phyloP scores from a whole-genome alignment of 1,140 invertebrate genomes.

The Drosophila parvula region DNA sequence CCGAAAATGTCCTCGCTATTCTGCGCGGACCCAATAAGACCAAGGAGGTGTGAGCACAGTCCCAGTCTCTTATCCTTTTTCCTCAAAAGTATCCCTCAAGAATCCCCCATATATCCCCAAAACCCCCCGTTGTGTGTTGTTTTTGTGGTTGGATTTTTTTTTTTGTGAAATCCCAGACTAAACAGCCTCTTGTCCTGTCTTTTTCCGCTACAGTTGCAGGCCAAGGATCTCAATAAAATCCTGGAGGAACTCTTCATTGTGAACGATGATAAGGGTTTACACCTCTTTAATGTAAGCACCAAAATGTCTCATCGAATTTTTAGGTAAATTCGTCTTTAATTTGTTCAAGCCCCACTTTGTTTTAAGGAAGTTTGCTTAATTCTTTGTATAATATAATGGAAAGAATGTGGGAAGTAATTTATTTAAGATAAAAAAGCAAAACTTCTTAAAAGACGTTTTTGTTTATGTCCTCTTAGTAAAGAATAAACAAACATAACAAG shows the following conservation, averaged over 20 bases:
- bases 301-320: slow-evolving; percentile 8
- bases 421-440: no score
- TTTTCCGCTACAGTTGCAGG: slow-evolving; percentile 55
- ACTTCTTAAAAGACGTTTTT: no score
- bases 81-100: not conserved
- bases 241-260: slow-evolving; percentile 57
- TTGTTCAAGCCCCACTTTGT: not conserved
- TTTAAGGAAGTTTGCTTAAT: not conserved
- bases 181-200: slow-evolving; percentile 39
- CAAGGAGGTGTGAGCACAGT: slow-evolving; percentile 51
- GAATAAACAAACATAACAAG: no score
- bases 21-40: slow-evolving; percentile 43
- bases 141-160: slow-evolving; percentile 23
- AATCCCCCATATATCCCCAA: not conserved
- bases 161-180: slow-evolving; percentile 39
- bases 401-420: no score
- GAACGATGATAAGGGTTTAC: slow-evolving; percentile 52
- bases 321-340: not conserved
- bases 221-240: slow-evolving; percentile 48
- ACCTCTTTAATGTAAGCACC: slow-evolving; percentile 71
- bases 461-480: no score
- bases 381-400: no score
- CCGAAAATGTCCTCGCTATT: slow-evolving; percentile 43
- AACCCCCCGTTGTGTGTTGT: slow-evolving; percentile 15
- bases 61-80: not conserved